phyloP scores from a whole-genome alignment of 2,113 vertebrate genomes.

The Heteronetta atricapilla region DNA sequence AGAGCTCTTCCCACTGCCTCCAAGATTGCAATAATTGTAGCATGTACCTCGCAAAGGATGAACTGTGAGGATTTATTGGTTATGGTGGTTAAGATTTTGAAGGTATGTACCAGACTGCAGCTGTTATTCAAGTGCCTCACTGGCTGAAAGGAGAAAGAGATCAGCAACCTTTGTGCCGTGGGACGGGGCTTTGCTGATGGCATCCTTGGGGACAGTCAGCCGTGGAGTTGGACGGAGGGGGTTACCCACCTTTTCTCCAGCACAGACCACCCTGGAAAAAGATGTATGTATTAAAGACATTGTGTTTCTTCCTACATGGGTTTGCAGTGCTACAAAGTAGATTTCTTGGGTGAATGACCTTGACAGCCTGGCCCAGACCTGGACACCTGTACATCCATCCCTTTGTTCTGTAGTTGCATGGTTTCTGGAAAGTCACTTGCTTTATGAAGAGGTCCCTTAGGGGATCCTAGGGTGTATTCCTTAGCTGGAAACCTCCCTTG shows the following conservation, averaged over 20 bases:
- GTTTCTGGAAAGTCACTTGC: background rate
- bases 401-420: accelerated
- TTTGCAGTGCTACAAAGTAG: background rate
- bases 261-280: background rate
- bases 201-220: background rate
- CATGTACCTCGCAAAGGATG: accelerated
- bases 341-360: background rate
- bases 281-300: background rate
- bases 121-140: background rate
- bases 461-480: background rate
- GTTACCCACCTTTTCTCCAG: accelerated
- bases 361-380: background rate
- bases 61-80: background rate
- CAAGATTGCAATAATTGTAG: background rate
- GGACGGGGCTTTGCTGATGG: background rate
- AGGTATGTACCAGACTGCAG: background rate
- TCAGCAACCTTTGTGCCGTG: accelerated
- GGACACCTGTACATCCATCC: background rate
- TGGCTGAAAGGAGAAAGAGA: background rate
- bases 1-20: background rate
- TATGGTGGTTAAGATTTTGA: background rate
- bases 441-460: background rate
- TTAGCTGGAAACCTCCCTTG: background rate
- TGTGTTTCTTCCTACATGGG: background rate
- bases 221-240: background rate